Conservation (phyloP, 2,113 vertebrate species). For the Gallinago jamesoni region DNA sequence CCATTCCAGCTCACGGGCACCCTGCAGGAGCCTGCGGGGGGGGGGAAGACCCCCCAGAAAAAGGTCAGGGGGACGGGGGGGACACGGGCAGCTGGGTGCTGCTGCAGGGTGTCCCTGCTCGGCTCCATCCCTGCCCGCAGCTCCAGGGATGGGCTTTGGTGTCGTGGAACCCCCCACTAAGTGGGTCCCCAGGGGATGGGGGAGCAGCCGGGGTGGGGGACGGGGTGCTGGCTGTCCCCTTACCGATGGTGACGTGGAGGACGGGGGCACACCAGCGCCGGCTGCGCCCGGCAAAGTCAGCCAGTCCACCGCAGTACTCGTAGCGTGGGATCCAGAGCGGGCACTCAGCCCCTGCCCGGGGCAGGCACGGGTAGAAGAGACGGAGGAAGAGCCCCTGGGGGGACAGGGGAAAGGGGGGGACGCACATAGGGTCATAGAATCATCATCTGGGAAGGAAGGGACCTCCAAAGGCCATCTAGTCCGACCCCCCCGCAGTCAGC, state of each 20-base stretch:
- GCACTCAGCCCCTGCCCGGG: background rate
- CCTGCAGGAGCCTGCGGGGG: conserved; percentile 49
- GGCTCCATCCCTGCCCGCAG: background rate
- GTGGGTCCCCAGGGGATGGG: background rate
- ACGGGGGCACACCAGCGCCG: conserved; percentile 56
- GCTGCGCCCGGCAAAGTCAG: conserved; percentile 3
- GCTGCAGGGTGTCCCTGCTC: background rate
- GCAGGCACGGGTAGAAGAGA: conserved; percentile 77
- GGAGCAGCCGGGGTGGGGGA: background rate
- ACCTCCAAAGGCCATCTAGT: too few relatives aligned
- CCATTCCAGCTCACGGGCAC: conserved; percentile 76
- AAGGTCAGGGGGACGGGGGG: background rate
- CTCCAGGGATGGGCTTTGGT: background rate
- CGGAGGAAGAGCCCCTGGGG: conserved; percentile 78
- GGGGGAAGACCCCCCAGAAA: background rate
- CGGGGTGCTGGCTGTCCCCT: background rate
- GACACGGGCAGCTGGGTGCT: accelerated
- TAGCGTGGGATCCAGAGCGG: conserved; percentile 74
- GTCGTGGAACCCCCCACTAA: accelerated
- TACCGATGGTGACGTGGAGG: conserved; percentile 68
- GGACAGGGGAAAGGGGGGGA: background rate
- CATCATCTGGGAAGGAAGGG: too few relatives aligned
- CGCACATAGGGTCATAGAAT: too few relatives aligned
- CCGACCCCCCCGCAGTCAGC: too few relatives aligned
- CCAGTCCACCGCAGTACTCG: conserved; percentile 68